phyloP scores from a whole-genome alignment of 2,113 vertebrate genomes.

The Chionomys nivalis region DNA sequence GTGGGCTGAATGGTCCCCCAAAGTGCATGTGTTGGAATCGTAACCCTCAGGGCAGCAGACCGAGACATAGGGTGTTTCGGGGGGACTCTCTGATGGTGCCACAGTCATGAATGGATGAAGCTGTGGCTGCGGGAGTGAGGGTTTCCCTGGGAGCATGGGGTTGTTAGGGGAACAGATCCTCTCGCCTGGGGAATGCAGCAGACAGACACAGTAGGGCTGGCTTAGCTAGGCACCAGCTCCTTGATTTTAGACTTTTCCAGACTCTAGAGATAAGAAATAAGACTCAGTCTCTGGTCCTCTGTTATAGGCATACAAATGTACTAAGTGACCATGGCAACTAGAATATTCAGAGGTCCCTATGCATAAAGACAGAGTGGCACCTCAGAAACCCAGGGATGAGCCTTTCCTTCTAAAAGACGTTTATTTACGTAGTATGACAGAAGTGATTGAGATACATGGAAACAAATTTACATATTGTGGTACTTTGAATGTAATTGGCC shows the following conservation, averaged over 20 bases:
- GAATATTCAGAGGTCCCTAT: not conserved
- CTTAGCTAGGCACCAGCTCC: too few species aligned
- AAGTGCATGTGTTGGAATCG: not conserved
- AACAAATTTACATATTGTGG: not conserved
- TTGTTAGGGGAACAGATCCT: not conserved
- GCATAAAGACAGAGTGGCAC: too few species aligned
- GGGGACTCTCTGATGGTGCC: not conserved
- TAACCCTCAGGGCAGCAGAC: not conserved
- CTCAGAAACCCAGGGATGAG: not conserved
- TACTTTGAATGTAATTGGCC: not conserved
- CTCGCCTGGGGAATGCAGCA: not conserved
- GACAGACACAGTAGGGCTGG: not conserved
- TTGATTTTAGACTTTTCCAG: not conserved
- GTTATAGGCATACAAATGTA: too few species aligned
- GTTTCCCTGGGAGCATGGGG: not conserved
- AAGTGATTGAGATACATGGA: not conserved
- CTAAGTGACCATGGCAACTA: not conserved
- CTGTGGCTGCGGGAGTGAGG: not conserved
- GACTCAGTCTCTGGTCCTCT: not conserved
- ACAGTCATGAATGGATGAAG: not conserved
- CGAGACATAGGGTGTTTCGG: not conserved
- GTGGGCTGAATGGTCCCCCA: not conserved
- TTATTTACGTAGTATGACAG: too few species aligned
- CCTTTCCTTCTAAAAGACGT: not conserved
- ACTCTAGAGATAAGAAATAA: not conserved